A percentile compares a stretch with the other conserved stretches of the same genome.
Evolutionary conservation across 2,888 invertebrate species (phyloP).

Genomic region (Coleophora deauratella): DNA sequence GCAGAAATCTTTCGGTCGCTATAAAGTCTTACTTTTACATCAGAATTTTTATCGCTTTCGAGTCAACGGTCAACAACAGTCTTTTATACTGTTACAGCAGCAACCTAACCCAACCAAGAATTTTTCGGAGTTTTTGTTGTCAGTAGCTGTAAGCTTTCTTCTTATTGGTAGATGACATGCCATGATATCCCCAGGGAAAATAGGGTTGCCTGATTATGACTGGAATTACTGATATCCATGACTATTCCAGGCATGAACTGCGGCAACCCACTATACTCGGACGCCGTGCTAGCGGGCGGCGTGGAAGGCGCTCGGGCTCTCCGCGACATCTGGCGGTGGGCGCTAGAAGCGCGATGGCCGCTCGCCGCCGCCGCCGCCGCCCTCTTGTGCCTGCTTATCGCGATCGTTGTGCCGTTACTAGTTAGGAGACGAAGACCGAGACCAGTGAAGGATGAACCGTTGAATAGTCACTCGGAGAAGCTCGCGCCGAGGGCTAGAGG

Average conservation of each 20-base stretch:
- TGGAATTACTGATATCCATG: no score
- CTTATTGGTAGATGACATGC: no score
- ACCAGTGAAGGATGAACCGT: constrained; percentile 22
- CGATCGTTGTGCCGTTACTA: constrained; percentile 24
- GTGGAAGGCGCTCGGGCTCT: constrained; percentile 33
- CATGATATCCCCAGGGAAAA: no score
- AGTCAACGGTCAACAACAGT: no score
- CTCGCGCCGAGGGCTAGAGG: constrained; percentile 33
- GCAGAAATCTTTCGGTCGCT: no score
- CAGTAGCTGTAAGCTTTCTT: no score
- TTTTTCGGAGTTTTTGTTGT: no score
- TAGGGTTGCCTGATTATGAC: no score
- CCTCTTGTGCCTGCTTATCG: constrained; percentile 32
- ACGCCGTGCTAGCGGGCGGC: constrained; percentile 56
- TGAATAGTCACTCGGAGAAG: constrained; percentile 34
- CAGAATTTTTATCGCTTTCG: no score
- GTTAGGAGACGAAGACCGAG: constrained; percentile 17
- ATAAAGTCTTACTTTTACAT: no score
- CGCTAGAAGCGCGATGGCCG: constrained; percentile 38
- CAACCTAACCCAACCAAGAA: no score
- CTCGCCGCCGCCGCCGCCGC: constrained; percentile 35
- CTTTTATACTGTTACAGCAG: no score
- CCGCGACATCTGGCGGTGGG: constrained; percentile 40
- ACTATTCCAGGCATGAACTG: constrained; percentile 52
- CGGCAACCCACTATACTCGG: constrained; percentile 64